Percentiles rank a stretch among this genome's conserved stretches.
These are phyloP conservation scores for Tauraco hartlaubi DNA, from an alignment of 2,797 vertebrate genomes.

Conservation along the genomic window DNA sequence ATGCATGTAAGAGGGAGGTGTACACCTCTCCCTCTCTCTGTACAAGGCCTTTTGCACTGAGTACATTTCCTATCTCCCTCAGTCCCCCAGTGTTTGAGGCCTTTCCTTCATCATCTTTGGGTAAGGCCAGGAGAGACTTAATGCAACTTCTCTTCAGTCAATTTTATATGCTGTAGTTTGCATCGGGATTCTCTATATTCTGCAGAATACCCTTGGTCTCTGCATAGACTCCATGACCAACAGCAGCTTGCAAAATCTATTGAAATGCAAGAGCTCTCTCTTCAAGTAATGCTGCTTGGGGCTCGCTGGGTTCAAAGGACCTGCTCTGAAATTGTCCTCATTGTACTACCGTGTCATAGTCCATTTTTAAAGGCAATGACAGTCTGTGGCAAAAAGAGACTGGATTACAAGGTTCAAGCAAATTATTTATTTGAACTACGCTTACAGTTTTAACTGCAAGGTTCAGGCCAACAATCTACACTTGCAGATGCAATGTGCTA, in stretches of 20 bases:
- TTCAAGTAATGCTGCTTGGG: background rate
- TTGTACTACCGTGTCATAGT: too few relatives aligned
- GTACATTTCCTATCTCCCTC: rapidly evolving
- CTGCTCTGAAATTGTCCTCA: rapidly evolving
- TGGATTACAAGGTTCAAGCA: too few relatives aligned
- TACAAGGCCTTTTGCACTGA: background rate
- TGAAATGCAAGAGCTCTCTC: background rate
- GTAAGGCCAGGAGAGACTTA: background rate
- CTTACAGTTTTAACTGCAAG: too few relatives aligned
- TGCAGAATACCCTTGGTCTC: background rate
- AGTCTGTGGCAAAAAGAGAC: too few relatives aligned
- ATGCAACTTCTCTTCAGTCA: background rate
- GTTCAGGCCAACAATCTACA: too few relatives aligned
- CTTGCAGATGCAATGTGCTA: too few relatives aligned
- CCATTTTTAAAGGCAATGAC: background rate
- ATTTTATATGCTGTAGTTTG: background rate
- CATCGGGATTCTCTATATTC: background rate
- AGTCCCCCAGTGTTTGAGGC: too few relatives aligned
- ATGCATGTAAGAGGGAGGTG: background rate
- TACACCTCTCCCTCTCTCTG: background rate
- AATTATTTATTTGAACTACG: too few relatives aligned
- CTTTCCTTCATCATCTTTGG: background rate
- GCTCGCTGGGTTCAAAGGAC: background rate
- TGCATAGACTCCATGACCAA: rapidly evolving
- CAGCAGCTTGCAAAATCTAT: rapidly evolving